phyloP scores from a whole-genome alignment of 2,888 invertebrate genomes.

The Acleris sparsana region DNA sequence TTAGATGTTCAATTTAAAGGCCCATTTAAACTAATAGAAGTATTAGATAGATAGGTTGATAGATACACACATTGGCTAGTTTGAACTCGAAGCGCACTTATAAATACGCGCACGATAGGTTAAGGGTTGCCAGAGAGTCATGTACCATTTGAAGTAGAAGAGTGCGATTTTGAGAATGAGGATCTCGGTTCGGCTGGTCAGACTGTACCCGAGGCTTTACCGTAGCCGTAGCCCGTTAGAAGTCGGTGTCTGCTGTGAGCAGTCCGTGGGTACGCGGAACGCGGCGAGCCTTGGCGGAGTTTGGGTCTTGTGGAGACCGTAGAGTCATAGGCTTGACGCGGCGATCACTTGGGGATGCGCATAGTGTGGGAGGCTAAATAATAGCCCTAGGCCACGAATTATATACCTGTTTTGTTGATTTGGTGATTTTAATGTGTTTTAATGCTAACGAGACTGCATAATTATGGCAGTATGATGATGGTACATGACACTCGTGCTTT shows the following conservation, averaged over 20 bases:
- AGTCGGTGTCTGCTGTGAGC: slow-evolving; percentile 4
- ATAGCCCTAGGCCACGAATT: neutral
- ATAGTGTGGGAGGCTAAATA: neutral
- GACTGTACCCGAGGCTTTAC: neutral
- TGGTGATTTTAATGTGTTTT: too few relatives aligned
- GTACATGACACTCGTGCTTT: too few relatives aligned
- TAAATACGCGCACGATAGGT: too few relatives aligned
- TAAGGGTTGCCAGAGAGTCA: too few relatives aligned
- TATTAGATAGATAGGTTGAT: too few relatives aligned
- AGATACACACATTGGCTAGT: too few relatives aligned
- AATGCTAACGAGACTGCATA: too few relatives aligned
- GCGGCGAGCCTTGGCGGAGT: neutral
- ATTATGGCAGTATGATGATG: too few relatives aligned
- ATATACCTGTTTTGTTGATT: too few relatives aligned
- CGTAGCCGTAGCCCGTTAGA: slow-evolving; percentile 5
- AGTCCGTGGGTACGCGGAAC: slow-evolving; percentile 1
- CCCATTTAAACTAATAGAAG: too few relatives aligned
- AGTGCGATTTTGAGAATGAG: neutral
- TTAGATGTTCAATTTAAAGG: too few relatives aligned
- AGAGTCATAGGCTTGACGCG: slow-evolving; percentile 2
- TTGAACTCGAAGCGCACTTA: too few relatives aligned
- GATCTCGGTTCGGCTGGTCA: slow-evolving; percentile 4
- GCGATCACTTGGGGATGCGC: slow-evolving; percentile 2
- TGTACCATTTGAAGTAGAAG: neutral
- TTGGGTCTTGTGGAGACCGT: slow-evolving; percentile 2